Base-by-base conservation (phyloP, 2,797 vertebrate genomes). In the Galaxias olidus region DNA sequence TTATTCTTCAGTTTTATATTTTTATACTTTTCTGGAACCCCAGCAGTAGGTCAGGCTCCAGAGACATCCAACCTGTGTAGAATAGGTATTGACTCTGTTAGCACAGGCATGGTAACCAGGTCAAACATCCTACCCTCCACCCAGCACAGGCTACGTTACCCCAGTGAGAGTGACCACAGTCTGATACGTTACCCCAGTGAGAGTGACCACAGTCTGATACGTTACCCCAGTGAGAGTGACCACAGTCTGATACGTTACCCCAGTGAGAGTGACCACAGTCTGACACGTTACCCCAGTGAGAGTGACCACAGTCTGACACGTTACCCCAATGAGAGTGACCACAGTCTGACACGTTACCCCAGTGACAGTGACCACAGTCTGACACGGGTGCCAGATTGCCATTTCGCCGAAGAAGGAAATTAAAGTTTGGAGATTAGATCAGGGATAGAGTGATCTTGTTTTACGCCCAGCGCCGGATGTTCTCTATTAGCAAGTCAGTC, bases 401-500 rank as follows among this genome's bases (percentile, higher is more conserved):
- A 83, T 84, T 79, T 89, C 77, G 78, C 78, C 77, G 69, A 13
- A n/a, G 76, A 73, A 65, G 84, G 84, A 90, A 92, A 90, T 90
- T 86, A 88, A 81, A 85, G 62, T 72, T 73, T 30, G 30, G 71
- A 86, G 81, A 91, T 91, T 82, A 80, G 81, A 83, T 80, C 75
- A 69, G 65, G 86, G 84, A 92, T 93, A 88, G 74, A 88, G 91
- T 93, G 90, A 92, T 84, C 79, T 74, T 70, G 91, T 84, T 80
- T 74, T 70, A 82, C 77, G 81, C 82, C 87, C 88, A 90, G 90
- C 80, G 88, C 90, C 89, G 91, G 91, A 92, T 92, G 88, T 91
- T 89, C 84, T 89, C 86, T 81, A 90, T 91, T 91, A 88, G 79
- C 78, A 69, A 77, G 85, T 88, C 88, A 79, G 76, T 81, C 67